Base-by-base conservation (phyloP, 2,888 invertebrate genomes). In the Andrena hattorfiana region DNA sequence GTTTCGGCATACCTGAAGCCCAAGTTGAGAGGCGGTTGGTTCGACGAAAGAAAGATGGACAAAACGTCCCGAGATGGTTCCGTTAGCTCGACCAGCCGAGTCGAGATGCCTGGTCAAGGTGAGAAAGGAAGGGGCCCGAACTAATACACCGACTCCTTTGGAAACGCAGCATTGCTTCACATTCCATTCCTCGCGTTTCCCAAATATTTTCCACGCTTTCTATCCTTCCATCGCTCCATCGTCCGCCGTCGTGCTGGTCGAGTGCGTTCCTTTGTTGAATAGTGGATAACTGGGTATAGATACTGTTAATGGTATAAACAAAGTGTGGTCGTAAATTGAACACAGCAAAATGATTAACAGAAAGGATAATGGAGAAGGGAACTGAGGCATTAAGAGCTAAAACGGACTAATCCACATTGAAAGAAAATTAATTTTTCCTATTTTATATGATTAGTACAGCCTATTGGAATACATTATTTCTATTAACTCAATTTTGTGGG, bases 61-160 rank as follows among this genome's bases (percentile, higher is more conserved):
- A 69, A 85, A 84, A 86, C 86, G 74, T 86, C 75, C 66, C 51
- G 64, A 59, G 48, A 69, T 60, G 73, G 88, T 87, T 86, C 87
- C 87, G 87, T 87, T 87, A 87, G 68, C 69, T 87, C 83, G 83
- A 77, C 85, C 84, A 86, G 76, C 42, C 68, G 67, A 79, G 63
- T 75, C 77, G 77, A 70, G 84, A 84, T 79, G 64, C 71, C 64
- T 69, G 49, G n/a, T 51, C 70, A 54, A 76, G 63, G 77, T 59
- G 79, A 84, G 79, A 77, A 76, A 81, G 78, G 32, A 84, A 51
- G 60, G 67, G 68, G 59, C 26, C 63, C 56, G 70, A 49, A 56
- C 67, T 59, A 69, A 75, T 80, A 64, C 49, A 74, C 56, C 69
- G n/a, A 20, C 28, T 54, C 30, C 48, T 30, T 77, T 63, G 77